Base-by-base conservation (phyloP, 2,888 invertebrate genomes). In the Emmelina monodactyla region DNA sequence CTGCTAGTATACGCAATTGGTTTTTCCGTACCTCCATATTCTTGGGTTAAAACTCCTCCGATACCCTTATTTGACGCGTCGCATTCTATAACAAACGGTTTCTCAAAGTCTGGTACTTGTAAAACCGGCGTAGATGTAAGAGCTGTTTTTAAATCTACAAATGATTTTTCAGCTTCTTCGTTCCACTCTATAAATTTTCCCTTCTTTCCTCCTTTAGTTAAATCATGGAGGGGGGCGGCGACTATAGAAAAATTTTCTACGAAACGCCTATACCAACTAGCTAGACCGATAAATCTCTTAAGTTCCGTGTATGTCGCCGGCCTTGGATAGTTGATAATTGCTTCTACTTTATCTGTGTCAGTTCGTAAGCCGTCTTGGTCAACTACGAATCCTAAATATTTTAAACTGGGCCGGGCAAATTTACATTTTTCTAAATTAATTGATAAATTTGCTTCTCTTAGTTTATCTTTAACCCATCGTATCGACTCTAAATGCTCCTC, bases 271-370 rank as follows among this genome's bases (percentile, higher is more conserved):
- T 38, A 40, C 38, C 38, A 41, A 25, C 34, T 34, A 2, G 36
- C 44, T 2, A 42, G 22, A 10, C 45, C 49, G 0, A 45, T 34
- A 14, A 44, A 47, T 11, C 43, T 22, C 19, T 40, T 38, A 2
- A 48, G 12, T n/a, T 46, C 41, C 10, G 37, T 46, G 2, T 35
- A 32, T 14, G 22, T 43, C 10, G 11, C 40, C 5, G 49, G 47
- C 32, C 31, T 41, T 7, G 46, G 41, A 14, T 31, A 46, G 16
- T 46, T 41, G 6, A 45, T 16, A 4, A 47, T 44, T 2, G 43
- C 41, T 6, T 13, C 22, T 7, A 44, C 37, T 34, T 46, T 46
- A 12, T 39, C 42, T 0, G 41, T 39, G 32, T 45, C 40, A 7
- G 42, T 42, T 9, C 37, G 16, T 7, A 45, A 11, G 2, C 43